Percentiles rank a stretch among this genome's conserved stretches.
Evolutionary conservation across 2,888 invertebrate genomes (phyloP).

Genomic region (Acrobeloides nanus): DNA sequence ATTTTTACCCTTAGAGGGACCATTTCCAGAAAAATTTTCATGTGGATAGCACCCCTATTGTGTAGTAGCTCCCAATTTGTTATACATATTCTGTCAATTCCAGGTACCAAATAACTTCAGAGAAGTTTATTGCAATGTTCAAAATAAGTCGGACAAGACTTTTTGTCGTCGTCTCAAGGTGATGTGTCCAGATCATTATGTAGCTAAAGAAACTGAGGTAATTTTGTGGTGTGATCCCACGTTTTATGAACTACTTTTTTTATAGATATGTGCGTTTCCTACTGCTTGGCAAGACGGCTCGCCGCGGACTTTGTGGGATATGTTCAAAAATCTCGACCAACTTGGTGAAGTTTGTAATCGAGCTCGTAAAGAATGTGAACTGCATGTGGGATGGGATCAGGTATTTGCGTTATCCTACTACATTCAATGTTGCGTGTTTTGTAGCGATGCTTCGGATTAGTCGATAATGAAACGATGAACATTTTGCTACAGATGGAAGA

Average conservation of each 20-base stretch:
- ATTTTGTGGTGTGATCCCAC: not conserved
- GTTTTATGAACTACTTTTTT: not conserved
- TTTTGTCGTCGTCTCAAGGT: conserved; percentile 92
- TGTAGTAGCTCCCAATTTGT: not conserved
- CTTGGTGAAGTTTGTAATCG: conserved; percentile 23
- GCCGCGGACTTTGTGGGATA: conserved; percentile 1
- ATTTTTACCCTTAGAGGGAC: no score
- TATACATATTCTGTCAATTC: no score
- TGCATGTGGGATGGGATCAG: conserved; percentile 34
- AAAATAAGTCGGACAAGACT: conserved; percentile 68
- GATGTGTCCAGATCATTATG: conserved; percentile 92
- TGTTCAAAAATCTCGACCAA: conserved; percentile 13
- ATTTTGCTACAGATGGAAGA: conserved; percentile 29
- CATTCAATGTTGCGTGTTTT: conserved; percentile 6
- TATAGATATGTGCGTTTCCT: conserved; percentile 21
- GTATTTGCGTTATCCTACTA: not conserved
- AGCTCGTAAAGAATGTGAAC: conserved; percentile 20
- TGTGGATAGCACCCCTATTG: conserved; percentile 14
- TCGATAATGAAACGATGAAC: conserved; percentile 32
- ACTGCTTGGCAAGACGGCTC: conserved; percentile 7
- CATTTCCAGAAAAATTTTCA: no score
- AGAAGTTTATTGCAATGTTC: conserved; percentile 89
- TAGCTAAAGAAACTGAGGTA: conserved; percentile 53
- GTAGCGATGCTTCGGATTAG: conserved; percentile 28
- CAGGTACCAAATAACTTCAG: conserved; percentile 59